Base-by-base conservation (phyloP, 2,797 vertebrate genomes). In the Melanotaenia pygmaea region DNA sequence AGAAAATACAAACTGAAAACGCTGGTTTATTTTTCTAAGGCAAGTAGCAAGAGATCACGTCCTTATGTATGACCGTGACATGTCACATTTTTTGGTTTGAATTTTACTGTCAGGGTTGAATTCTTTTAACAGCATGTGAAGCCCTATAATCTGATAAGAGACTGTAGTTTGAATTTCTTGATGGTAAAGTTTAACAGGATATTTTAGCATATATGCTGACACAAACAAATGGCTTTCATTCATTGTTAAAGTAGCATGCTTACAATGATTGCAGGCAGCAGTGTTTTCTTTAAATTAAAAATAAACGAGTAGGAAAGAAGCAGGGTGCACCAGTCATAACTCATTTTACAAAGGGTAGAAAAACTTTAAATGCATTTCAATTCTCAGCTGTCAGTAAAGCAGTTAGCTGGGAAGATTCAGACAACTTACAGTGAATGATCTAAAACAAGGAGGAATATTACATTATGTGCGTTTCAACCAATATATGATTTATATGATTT, bases 401-500 rank as follows among this genome's bases (percentile, higher is more conserved):
- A 32, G 38, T 66, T 20, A 10, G 35, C 16, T 32, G 11, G 78
- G 50, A 70, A 76, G 83, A 61, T 71, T 72, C 60, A 34, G 22
- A 30, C 9, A 59, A 64, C 60, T 79, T 63, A 60, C 40, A 79
- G 43, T 58, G 67, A 76, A 50, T 38, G 64, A 50, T n/a, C 40
- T 59, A 9, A 34, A 74, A 47, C 34, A 61, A 60, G 0, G 12
- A 54, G 56, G 58, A 65, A 67, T 34, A 61, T 40, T 56, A 58
- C n/a, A 64, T 60, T 66, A 53, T 70, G 50, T 72, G 65, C 62
- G 69, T 70, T 53, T 26, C 51, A 67, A 45, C 12, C 30, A 32
- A 64, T 85, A 62, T 75, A 67, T 77, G 77, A 82, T 53, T 73
- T n/a, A 70, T 62, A 64, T 37, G 34, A 26, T 47, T 65, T 72